Evolutionary conservation across 2,113 vertebrate genomes (phyloP).

Genomic region (Glareola pratincola): DNA sequence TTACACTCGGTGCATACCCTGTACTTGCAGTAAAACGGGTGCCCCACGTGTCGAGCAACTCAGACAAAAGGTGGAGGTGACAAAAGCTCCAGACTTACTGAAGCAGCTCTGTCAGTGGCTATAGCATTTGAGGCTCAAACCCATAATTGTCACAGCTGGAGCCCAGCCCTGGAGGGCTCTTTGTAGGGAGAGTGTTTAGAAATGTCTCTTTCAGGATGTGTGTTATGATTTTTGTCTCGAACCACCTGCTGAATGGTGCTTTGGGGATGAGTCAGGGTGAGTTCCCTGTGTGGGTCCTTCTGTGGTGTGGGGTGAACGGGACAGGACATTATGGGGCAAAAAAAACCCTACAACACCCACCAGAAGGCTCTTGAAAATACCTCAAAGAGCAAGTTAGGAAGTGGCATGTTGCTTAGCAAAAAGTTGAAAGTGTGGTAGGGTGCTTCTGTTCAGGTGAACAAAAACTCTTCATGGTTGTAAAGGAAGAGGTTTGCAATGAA

Average conservation of each 20-base stretch:
- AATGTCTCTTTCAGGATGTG: neutral
- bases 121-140: neutral
- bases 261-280: neutral
- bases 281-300: neutral
- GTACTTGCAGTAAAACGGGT: neutral
- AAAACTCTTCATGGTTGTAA: neutral
- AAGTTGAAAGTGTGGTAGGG: neutral
- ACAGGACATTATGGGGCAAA: neutral
- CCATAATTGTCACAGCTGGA: rapidly evolving
- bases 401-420: neutral
- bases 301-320: neutral
- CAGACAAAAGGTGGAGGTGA: neutral
- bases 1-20: neutral
- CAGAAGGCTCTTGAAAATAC: neutral
- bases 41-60: rapidly evolving
- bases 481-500: neutral
- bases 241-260: neutral
- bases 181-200: neutral
- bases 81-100: neutral
- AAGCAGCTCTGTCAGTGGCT: neutral
- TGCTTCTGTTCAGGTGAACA: neutral
- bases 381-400: neutral
- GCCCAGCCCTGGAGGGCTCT: neutral
- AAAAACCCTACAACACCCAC: neutral
- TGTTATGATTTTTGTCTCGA: neutral